Evolutionary conservation across 1,140 invertebrate species (phyloP), one percentile per base, ranked within the genome.

Genomic region (Papilio xuthus): DNA sequence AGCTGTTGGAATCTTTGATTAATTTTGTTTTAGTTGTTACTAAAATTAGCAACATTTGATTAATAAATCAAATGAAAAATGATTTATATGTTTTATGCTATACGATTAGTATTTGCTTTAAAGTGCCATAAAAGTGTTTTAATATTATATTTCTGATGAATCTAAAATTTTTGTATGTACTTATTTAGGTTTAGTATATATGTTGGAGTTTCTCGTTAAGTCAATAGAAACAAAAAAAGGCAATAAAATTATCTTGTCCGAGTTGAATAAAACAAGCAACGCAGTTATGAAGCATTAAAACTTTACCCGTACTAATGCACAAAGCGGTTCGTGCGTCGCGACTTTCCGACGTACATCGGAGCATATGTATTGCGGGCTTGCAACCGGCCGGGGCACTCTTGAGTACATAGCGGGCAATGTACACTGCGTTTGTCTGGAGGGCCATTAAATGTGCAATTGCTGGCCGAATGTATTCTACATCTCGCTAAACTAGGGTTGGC

Each of bases 401-500:
- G 53, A 76, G 28, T 41, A 76, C 74, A 63, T n/a, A 63, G 32
- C 50, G 10, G 32, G 74, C 74, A 60, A 76, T 76, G 23, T 76
- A 76, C 28, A 76, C 47, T 42, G 74, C 74, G 56, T 81, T 84
- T 84, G 78, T 83, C 87, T 82, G 79, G 79, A 77, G 82, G 83
- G 44, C 84, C 86, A 89, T 89, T 88, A 89, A 89, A 86, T 83
- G 79, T 81, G 86, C 83, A 81, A 84, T 82, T 84, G 85, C 80
- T 81, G 63, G 74, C 23, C 37, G 74, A 76, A 76, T 76, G 74
- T 76, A 76, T 26, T 75, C 37, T 76, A 71, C 79, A 73, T 80
- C 56, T 84, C 79, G 78, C 63, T 69, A 56, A 47, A 69, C 6
- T 73, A 83, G 84, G 82, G 84, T 71, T 83, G 84, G 18, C 81